Evolutionary conservation across 2,797 vertebrate species (phyloP), one percentile per base, ranked within the genome.

Genomic region (Falco columbarius): DNA sequence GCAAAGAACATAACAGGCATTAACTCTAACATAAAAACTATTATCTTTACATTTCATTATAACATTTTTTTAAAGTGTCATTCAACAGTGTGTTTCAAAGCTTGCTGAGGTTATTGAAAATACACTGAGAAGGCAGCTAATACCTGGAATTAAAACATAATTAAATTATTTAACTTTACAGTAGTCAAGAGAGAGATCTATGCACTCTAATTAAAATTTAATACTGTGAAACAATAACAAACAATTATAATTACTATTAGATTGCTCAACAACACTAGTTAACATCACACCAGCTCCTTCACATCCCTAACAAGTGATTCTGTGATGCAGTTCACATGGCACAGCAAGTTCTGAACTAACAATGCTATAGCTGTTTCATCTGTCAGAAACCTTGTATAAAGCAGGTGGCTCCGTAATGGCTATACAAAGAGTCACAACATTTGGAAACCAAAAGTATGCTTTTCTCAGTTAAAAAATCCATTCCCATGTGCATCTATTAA

Each of bases 171-270:
- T 86, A 63, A 56, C 32, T 93, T 88, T 59, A 52, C 55, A 51
- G 19, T 12, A 77, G 87, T 76, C n/a, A 20, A 62, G 89, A 81
- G 42, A 72, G 38, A 76, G 62, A 86, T 77, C 73, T 66, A 14
- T 58, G 58, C 30, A 26, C 52, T 72, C 66, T 70, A 89, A 95
- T 85, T 94, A 93, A 93, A 92, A 65, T 56, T 56, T 91, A 87
- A 91, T 71, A 34, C 36, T 7, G 14, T 71, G 74, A 81, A 93
- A 74, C 36, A 74, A 54, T 59, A 11, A 73, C 40, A 95, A 77
- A 49, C 34, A 66, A 62, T 76, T 95, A 86, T 76, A 92, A 86
- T 94, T 92, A 85, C 52, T 8, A 73, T 71, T 89, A 72, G 67
- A 85, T 95, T 93, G 44, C 77, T 89, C 4, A 3, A 20, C 86